Base-by-base conservation (phyloP, 2,113 vertebrate species). In the Odocoileus virginianus region DNA sequence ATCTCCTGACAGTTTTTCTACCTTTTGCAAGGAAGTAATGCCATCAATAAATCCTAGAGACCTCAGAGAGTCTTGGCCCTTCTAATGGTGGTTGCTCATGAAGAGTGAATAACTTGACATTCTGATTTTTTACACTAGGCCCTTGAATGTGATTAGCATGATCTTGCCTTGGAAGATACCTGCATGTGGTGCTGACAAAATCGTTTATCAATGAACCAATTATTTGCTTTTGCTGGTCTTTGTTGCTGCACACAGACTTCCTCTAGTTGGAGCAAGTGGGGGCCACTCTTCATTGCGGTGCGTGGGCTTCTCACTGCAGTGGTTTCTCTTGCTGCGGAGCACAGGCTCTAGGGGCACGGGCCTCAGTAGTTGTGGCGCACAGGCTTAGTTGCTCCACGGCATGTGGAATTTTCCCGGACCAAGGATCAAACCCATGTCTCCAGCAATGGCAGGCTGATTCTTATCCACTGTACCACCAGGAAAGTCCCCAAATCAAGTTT, bases 251-350 rank as follows among this genome's bases (percentile, higher is more conserved):
- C 19, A 6, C 10, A 6, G 67, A 74, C 40, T 7, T 76, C 40
- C 40, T 76, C 71, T 43, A 4, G 40, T 27, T 43, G 71, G 36
- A 76, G 71, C 23, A 7, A 7, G 71, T 43, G 23, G 36, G 71
- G 23, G 36, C 71, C 27, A 1, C 0, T 76, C 30, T 43, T 27
- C 1, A 0, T 27, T 7, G 40, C 0, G 6, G 36, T 25, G 23
- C 23, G 0, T 2, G 12, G 36, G 71, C 23, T 43, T 27, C 67
- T 40, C 10, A 6, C 67, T 23, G 19, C 2, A 40, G 19, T 0
- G n/a, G 67, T 5, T 23, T 12, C n/a, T 23, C n/a, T 71, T 19
- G 1, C 21, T 36, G 19, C 0, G 0, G n/a, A 36, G n/a, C 19
- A 36, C 64, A 23, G 19, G 64, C 9, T 36, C n/a, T 11, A 6